phyloP scores from a whole-genome alignment of 2,888 invertebrate species.

The Ochropacha duplaris region DNA sequence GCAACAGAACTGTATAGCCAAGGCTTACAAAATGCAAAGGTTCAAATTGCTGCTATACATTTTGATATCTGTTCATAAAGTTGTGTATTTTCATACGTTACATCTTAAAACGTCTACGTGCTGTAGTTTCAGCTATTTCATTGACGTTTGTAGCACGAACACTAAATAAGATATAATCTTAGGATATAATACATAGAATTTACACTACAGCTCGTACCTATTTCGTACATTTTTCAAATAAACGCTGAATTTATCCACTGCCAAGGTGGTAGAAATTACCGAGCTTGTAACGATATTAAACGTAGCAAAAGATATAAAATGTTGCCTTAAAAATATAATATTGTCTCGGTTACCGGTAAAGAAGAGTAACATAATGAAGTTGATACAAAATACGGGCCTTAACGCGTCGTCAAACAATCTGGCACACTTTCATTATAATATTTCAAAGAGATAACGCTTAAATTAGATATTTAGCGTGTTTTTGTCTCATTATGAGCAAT shows the following conservation, averaged over 20 bases:
- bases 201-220: neutral
- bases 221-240: constrained; percentile 5
- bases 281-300: constrained; percentile 2
- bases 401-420: neutral
- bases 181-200: neutral
- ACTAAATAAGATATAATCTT: neutral
- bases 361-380: constrained; percentile 4
- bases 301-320: neutral
- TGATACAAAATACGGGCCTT: constrained; percentile 6
- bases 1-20: neutral
- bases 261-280: neutral
- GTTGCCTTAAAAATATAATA: constrained; percentile 1
- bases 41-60: neutral
- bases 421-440: neutral
- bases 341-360: neutral
- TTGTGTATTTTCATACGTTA: neutral
- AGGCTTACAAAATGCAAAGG: neutral
- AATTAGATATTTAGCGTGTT: neutral
- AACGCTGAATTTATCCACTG: neutral
- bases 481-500: neutral
- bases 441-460: neutral
- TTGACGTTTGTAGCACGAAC: neutral
- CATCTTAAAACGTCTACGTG: neutral
- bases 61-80: neutral
- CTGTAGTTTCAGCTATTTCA: neutral